These are phyloP conservation scores for Leptopilina drosophilae DNA, from an alignment of 2,888 invertebrate genomes.

Conservation along the genomic window DNA sequence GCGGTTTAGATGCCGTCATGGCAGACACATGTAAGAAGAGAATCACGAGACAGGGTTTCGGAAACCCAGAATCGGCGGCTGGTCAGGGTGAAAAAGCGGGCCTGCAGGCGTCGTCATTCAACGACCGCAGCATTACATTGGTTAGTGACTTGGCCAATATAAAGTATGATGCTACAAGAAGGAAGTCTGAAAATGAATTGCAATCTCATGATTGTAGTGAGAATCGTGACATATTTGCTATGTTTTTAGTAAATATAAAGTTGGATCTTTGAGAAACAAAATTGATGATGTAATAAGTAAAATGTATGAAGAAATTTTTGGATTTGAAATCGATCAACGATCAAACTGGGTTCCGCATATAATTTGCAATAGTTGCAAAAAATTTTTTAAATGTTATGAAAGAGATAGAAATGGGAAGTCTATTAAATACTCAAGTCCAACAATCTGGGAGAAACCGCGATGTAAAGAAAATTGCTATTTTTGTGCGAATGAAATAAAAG, in stretches of 20 bases:
- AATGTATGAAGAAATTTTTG: constrained; percentile 27
- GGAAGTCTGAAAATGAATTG: not conserved
- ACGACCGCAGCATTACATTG: too few species aligned
- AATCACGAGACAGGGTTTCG: not conserved
- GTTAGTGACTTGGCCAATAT: too few species aligned
- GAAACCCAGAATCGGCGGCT: too few species aligned
- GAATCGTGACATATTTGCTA: constrained; percentile 18
- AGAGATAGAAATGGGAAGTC: constrained; percentile 12
- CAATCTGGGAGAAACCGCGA: constrained; percentile 12
- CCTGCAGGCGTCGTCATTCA: too few species aligned
- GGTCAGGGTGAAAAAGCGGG: too few species aligned
- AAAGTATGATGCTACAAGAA: too few species aligned
- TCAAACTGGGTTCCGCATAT: not conserved
- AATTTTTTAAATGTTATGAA: constrained; percentile 23
- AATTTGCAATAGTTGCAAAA: constrained; percentile 3
- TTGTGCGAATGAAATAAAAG: not conserved
- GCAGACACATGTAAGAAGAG: not conserved
- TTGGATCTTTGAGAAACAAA: constrained; percentile 27
- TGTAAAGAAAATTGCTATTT: constrained; percentile 25
- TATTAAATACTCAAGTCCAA: constrained; percentile 21
- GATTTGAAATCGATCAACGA: constrained; percentile 15
- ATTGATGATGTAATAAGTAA: constrained; percentile 36
- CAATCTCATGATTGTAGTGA: constrained; percentile 25
- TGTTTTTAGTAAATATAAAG: constrained; percentile 28
- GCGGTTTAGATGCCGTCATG: not conserved